Conservation (phyloP, 1,140 invertebrate genomes). For the Ips typographus region DNA sequence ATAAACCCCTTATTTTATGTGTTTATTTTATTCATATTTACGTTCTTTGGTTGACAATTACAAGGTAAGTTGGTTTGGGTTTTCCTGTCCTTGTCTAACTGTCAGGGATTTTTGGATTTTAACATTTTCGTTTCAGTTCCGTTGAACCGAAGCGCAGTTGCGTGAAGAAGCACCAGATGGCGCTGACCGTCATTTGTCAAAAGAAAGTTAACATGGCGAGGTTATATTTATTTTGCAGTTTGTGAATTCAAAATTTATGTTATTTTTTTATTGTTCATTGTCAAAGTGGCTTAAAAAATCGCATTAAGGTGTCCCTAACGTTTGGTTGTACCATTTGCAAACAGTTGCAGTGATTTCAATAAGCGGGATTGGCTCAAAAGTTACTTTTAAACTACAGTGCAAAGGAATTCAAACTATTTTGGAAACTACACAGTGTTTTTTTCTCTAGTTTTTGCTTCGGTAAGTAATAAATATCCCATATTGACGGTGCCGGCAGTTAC, state of each 20-base stretch:
- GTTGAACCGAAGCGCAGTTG: too few relatives aligned
- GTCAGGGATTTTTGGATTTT: constrained; percentile 4
- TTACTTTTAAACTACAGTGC: constrained; percentile 17
- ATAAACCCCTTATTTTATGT: too few relatives aligned
- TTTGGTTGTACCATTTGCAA: not conserved
- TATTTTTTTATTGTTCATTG: constrained; percentile 24
- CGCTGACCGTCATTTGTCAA: constrained; percentile 26
- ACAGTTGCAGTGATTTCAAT: not conserved
- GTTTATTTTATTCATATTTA: too few relatives aligned
- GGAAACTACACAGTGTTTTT: constrained; percentile 12
- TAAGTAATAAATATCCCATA: constrained; percentile 1
- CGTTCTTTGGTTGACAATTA: too few relatives aligned
- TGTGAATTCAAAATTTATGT: constrained; percentile 24
- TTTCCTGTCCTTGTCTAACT: too few relatives aligned
- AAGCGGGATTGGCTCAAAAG: not conserved
- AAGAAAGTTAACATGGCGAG: constrained; percentile 43
- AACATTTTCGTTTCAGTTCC: not conserved
- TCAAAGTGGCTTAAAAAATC: constrained; percentile 7
- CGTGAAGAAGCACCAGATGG: constrained; percentile 22
- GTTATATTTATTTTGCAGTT: constrained; percentile 39
- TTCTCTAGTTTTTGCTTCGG: constrained; percentile 18
- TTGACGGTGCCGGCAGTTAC: too few relatives aligned
- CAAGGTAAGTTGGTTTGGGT: too few relatives aligned
- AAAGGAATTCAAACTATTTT: constrained; percentile 28
- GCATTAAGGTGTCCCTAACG: not conserved